Evolutionary conservation across 2,797 vertebrate species (phyloP).

Genomic region (Echeneis naucrates): DNA sequence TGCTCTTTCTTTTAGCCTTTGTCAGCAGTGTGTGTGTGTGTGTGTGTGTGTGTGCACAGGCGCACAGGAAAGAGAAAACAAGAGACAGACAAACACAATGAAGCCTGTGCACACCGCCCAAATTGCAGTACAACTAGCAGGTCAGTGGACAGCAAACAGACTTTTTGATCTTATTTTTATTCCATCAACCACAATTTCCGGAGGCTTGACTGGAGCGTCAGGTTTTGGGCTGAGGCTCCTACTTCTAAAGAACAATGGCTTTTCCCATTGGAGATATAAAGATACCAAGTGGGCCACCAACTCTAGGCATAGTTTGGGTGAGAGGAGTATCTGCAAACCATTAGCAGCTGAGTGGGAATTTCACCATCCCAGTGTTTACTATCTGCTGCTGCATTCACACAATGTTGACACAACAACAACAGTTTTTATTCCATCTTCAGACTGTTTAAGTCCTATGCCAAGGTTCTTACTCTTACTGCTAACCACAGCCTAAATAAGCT

Average conservation of each 20-base stretch:
- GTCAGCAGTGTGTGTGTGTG: conserved; percentile 74
- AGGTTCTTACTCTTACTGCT: too few relatives aligned
- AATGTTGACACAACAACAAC: too few relatives aligned
- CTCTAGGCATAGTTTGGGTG: background rate
- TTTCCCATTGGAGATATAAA: background rate
- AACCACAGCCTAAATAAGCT: background rate
- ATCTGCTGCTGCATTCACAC: background rate
- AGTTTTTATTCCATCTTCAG: too few relatives aligned
- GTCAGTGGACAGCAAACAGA: conserved; percentile 22
- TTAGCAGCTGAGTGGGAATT: conserved; percentile 1
- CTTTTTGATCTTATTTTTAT: conserved; percentile 21
- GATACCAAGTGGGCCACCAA: background rate
- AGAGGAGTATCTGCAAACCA: background rate
- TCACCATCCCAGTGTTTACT: background rate
- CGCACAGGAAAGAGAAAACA: conserved; percentile 49
- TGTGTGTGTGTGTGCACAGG: conserved; percentile 38
- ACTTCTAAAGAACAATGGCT: background rate
- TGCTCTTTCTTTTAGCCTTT: conserved; percentile 68
- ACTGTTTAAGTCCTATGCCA: too few relatives aligned
- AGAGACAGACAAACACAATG: conserved; percentile 53
- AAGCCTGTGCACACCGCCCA: conserved; percentile 16
- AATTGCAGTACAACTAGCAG: conserved; percentile 21
- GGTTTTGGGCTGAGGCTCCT: background rate
- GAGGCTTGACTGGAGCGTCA: background rate
- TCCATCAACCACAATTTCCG: conserved; percentile 26